Evolutionary conservation across 2,888 invertebrate species (phyloP).

Genomic region (Dryadula phaetusa): DNA sequence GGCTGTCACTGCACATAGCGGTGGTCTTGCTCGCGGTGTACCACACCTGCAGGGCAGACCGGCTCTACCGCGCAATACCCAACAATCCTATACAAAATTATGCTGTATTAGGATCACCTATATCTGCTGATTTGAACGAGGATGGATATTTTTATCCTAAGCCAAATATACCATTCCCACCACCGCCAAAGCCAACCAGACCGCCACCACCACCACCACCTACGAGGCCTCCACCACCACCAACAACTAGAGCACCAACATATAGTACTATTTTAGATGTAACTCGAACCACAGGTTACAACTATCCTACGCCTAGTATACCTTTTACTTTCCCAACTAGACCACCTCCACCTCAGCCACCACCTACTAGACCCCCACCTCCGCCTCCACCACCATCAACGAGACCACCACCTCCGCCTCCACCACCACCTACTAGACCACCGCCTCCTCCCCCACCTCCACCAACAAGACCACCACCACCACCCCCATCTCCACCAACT

Average conservation of each 20-base stretch:
- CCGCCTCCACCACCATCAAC: conserved; percentile 25
- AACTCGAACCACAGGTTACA: conserved; percentile 47
- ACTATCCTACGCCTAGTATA: conserved; percentile 48
- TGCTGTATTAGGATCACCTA: conserved; percentile 70
- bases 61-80: conserved; percentile 64
- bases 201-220: conserved; percentile 38
- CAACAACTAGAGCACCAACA: conserved; percentile 30
- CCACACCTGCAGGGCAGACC: conserved; percentile 69
- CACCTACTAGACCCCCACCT: conserved; percentile 23
- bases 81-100: conserved; percentile 70
- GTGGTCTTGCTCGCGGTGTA: conserved; percentile 75
- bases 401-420: conserved; percentile 47
- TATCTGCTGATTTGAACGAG: conserved; percentile 69
- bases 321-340: conserved; percentile 45
- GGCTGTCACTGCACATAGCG: conserved; percentile 77
- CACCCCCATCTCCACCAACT: conserved; percentile 25
- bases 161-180: conserved; percentile 73
- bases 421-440: conserved; percentile 42
- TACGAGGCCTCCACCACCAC: conserved; percentile 12
- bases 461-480: conserved; percentile 14
- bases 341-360: conserved; percentile 33
- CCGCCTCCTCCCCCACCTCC: conserved; percentile 38
- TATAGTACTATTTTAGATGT: conserved; percentile 40
- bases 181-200: conserved; percentile 51
- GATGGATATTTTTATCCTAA: conserved; percentile 81